Evolutionary conservation across 1,140 invertebrate species (phyloP).

Genomic region (Habropoda laboriosa): DNA sequence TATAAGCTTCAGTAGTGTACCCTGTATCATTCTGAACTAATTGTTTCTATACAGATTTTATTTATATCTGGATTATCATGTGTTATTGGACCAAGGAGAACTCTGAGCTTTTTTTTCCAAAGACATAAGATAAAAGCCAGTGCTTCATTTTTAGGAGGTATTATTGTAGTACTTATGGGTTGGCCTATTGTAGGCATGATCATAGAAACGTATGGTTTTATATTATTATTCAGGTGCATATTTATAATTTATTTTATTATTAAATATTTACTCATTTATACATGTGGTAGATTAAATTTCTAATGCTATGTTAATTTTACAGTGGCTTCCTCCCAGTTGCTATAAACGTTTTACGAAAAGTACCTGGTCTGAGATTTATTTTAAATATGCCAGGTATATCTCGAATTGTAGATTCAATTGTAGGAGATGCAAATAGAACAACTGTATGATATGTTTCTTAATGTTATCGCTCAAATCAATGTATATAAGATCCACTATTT

Average conservation of each 20-base stretch:
- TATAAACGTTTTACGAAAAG: constrained; percentile 92
- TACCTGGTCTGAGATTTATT: constrained; percentile 88
- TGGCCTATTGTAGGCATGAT: constrained; percentile 98
- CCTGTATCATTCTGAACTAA: neutral
- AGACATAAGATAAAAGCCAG: constrained; percentile 97
- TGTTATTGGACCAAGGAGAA: constrained; percentile 97
- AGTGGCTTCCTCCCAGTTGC: constrained; percentile 94
- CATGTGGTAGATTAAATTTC: neutral
- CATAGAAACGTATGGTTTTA: constrained; percentile 95
- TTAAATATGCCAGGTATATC: constrained; percentile 89
- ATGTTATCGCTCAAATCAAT: constrained; percentile 59
- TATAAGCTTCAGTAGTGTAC: neutral
- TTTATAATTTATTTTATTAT: neutral
- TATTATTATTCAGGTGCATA: constrained; percentile 88
- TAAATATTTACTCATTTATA: neutral
- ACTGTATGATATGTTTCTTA: constrained; percentile 81
- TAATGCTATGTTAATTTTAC: constrained; percentile 54
- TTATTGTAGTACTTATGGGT: constrained; percentile 96
- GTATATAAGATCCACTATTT: constrained; percentile 72
- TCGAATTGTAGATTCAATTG: constrained; percentile 83
- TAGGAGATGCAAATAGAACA: constrained; percentile 84
- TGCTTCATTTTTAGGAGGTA: constrained; percentile 96
- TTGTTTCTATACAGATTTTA: constrained; percentile 86
- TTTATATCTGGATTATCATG: constrained; percentile 97
- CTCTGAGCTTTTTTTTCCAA: constrained; percentile 99